Evolutionary conservation across 2,888 invertebrate genomes (phyloP).

Genomic region (Trypoxylon attenuatum): DNA sequence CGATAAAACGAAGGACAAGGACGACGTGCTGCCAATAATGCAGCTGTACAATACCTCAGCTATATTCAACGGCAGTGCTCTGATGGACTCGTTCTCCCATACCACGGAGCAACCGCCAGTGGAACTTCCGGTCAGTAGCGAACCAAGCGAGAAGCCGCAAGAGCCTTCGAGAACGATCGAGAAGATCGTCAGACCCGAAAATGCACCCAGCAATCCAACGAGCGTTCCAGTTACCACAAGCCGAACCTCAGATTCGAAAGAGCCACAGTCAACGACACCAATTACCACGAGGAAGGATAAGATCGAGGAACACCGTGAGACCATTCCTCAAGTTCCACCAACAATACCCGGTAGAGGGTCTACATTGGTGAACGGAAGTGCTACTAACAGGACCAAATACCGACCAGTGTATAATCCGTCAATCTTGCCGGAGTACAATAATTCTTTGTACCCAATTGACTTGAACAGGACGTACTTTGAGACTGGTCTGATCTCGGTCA

Average conservation of each 20-base stretch:
- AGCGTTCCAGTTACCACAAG: conserved; percentile 33
- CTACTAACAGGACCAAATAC: conserved; percentile 54
- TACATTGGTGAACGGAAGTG: conserved; percentile 20
- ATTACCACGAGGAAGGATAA: conserved; percentile 42
- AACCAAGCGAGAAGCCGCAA: conserved; percentile 55
- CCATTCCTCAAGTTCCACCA: conserved; percentile 14
- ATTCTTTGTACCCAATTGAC: conserved; percentile 53
- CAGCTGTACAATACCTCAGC: conserved; percentile 70
- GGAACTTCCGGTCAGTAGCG: conserved; percentile 26
- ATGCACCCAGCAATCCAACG: conserved; percentile 23
- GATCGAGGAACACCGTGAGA: conserved; percentile 47
- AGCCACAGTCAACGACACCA: background rate
- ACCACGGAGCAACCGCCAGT: conserved; percentile 18
- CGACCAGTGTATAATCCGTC: conserved; percentile 59
- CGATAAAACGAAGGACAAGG: conserved; percentile 66
- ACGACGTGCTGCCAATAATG: conserved; percentile 71
- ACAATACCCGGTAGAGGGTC: conserved; percentile 31
- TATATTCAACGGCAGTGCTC: conserved; percentile 66
- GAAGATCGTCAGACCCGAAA: conserved; percentile 16
- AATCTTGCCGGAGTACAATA: conserved; percentile 59
- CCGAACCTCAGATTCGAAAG: conserved; percentile 29
- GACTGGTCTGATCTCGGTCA: conserved; percentile 59
- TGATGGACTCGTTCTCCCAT: conserved; percentile 25
- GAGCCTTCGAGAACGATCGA: conserved; percentile 59
- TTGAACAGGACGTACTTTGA: conserved; percentile 62